Base-by-base conservation (phyloP, 2,888 invertebrate species). In the Suillia variegata region DNA sequence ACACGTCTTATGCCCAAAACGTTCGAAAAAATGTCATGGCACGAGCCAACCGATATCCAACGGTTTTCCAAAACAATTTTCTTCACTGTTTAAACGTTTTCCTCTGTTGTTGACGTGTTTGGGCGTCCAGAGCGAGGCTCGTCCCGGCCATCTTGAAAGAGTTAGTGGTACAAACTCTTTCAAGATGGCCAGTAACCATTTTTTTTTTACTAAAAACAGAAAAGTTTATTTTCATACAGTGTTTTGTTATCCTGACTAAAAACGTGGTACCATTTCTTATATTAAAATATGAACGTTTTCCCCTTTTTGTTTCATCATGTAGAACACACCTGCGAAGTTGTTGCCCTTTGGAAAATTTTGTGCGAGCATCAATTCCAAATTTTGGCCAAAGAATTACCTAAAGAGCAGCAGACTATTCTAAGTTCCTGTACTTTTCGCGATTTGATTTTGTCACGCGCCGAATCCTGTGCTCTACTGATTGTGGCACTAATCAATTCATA, bases 261-360 rank as follows among this genome's bases (percentile, higher is more conserved):
- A 6, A 31, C 6, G 31, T 8, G 31, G 31, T 31, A 6, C 12
- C 31, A 31, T 31, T 31, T 31, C 12, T 6, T 6, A 31, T 6
- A 31, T 12, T 31, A 12, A 31, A 6, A 31, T 6, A 31, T 12
- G 12, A 31, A 8, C 31, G 31, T 12, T 26, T 26, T 26, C 26
- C 26, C 26, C 5, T 26, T 26, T 26, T 38, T n/a, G 3, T 38
- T 38, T 6, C 26, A n/a, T n/a, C n/a, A n/a, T 54, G 1, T 50
- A 82, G 87, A 85, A 61, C 89, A 93, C 77, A 88, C 92, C 1
- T 90, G 93, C 76, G 97, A 98, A 84, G 92, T 96, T 70, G 84
- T 99, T 52, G 92, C 93, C 15, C 84, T 99, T 48, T 97, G 98
- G 96, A 92, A 92, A 78, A 90, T 98, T 56, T 84, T 98, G 3